Conservation (phyloP, 2,797 vertebrate genomes). For the Paguma larvata region DNA sequence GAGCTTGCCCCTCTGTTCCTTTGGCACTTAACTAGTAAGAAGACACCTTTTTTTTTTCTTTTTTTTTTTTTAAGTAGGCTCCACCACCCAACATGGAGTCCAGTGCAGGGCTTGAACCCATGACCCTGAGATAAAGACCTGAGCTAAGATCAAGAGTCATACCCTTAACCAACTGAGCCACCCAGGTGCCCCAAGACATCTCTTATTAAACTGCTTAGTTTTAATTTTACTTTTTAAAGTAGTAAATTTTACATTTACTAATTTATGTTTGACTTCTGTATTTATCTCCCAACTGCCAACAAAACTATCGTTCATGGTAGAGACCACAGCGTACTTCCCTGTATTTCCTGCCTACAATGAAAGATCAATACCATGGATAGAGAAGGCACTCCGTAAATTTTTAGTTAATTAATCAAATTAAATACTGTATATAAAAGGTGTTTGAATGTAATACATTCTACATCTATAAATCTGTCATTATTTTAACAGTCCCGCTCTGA, state of each 20-base stretch:
- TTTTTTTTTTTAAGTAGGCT: too few species aligned
- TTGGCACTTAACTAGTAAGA: neutral
- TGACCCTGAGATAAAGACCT: too few species aligned
- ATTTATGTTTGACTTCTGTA: conserved; percentile 16
- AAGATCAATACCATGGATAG: conserved; percentile 43
- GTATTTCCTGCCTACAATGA: conserved; percentile 14
- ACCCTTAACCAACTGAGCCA: too few species aligned
- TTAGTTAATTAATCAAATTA: conserved; percentile 45
- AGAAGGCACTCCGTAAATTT: neutral
- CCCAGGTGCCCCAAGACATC: neutral
- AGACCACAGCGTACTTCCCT: neutral
- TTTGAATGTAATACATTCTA: neutral
- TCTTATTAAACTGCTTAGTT: conserved; percentile 32
- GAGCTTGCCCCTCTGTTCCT: neutral
- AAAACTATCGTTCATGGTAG: conserved; percentile 10
- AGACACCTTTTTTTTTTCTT: neutral
- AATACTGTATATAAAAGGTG: neutral
- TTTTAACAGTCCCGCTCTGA: neutral
- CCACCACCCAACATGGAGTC: too few species aligned
- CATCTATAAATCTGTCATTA: neutral
- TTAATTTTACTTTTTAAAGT: conserved; percentile 58
- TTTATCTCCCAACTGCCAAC: neutral
- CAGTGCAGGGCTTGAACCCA: too few species aligned
- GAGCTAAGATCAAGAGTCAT: too few species aligned
- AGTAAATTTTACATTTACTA: conserved; percentile 47